These are phyloP conservation scores for Cataglyphis hispanica DNA, from an alignment of 1,140 invertebrate genomes.

Conservation along the genomic window DNA sequence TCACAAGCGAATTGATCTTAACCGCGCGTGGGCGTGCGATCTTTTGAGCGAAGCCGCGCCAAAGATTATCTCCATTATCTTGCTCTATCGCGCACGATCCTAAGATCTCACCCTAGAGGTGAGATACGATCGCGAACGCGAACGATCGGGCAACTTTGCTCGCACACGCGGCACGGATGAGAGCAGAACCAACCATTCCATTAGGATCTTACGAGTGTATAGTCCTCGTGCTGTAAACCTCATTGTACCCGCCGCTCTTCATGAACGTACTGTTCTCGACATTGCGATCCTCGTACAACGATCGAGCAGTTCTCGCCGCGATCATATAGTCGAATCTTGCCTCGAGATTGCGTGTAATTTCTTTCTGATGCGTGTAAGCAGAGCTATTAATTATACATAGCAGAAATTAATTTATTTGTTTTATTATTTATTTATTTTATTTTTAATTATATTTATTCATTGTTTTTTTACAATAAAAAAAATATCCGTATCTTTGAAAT, in stretches of 20 bases:
- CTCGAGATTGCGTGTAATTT: neutral
- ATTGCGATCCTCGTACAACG: constrained; percentile 6
- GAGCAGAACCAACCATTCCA: constrained; percentile 73
- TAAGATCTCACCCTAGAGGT: constrained; percentile 74
- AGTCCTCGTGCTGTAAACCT: constrained; percentile 44
- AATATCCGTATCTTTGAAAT: neutral
- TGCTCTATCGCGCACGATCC: constrained; percentile 79
- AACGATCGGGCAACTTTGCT: constrained; percentile 68
- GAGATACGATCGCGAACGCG: constrained; percentile 76
- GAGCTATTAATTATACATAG: neutral
- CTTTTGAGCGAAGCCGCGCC: constrained; percentile 75
- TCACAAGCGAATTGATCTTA: constrained; percentile 42
- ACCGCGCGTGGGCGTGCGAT: constrained; percentile 75
- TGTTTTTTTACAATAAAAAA: neutral
- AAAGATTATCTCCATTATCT: constrained; percentile 80
- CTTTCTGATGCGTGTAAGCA: neutral
- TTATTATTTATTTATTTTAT: neutral
- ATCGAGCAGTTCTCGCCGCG: neutral
- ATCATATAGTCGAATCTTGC: neutral
- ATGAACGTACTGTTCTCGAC: neutral
- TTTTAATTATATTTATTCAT: neutral
- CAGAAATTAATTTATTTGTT: no score
- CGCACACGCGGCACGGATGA: constrained; percentile 59
- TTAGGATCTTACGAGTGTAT: constrained; percentile 68
- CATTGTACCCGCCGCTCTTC: constrained; percentile 26